Evolutionary conservation across 2,113 vertebrate genomes (phyloP).

Genomic region (Malaclemys terrapin): DNA sequence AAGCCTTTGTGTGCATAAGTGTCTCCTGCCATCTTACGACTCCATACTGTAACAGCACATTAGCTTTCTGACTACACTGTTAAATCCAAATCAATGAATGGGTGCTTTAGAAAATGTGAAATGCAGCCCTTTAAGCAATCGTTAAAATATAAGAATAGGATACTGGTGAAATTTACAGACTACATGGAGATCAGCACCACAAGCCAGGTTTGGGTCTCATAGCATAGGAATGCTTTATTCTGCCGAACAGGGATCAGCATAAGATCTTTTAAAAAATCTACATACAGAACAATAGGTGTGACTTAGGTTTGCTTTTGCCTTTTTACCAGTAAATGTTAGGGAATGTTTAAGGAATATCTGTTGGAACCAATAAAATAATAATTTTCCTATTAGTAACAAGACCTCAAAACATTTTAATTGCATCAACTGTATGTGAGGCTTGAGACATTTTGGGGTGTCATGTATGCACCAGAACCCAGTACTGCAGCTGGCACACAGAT

Average conservation of each 20-base stretch:
- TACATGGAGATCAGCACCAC: neutral
- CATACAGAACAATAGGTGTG: neutral
- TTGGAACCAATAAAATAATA: neutral
- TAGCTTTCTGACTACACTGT: neutral
- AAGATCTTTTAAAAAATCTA: neutral
- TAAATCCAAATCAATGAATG: neutral
- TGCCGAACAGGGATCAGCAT: neutral
- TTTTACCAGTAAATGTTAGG: neutral
- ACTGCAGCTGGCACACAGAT: neutral
- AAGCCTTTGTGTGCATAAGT: neutral
- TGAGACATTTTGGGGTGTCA: neutral
- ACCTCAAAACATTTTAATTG: neutral
- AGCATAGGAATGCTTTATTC: neutral
- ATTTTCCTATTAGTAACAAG: neutral
- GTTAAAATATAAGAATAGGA: neutral
- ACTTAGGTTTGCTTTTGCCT: neutral
- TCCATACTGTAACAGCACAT: neutral
- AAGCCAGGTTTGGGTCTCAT: neutral
- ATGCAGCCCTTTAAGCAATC: neutral
- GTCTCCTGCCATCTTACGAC: neutral
- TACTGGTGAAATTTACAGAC: neutral
- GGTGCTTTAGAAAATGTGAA: neutral
- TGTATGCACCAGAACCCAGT: neutral
- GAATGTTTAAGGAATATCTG: neutral
- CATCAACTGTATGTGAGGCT: neutral